These are phyloP conservation scores for Bombylius major DNA, from an alignment of 2,888 invertebrate genomes.

Conservation along the genomic window DNA sequence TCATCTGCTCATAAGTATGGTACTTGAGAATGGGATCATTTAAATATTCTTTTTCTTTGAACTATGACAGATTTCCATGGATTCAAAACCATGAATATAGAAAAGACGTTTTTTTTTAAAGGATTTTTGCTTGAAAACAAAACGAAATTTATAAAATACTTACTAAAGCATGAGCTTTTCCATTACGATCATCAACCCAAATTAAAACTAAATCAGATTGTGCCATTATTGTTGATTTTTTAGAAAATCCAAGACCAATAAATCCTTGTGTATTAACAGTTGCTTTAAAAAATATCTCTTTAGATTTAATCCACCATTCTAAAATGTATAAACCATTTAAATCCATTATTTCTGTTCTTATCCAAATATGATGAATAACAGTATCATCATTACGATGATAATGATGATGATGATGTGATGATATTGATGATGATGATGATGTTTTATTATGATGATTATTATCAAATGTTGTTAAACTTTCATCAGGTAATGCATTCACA, in stretches of 20 bases:
- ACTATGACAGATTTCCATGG: no score
- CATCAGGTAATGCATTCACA: no score
- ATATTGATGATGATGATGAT: no score
- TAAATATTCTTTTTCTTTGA: no score
- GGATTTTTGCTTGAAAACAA: no score
- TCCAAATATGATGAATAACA: constrained; percentile 27
- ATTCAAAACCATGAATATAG: no score
- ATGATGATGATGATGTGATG: no score
- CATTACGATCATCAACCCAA: constrained; percentile 63
- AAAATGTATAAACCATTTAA: constrained; percentile 37
- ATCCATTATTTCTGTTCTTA: constrained; percentile 33
- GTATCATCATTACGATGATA: background rate
- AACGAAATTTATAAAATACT: constrained; percentile 30
- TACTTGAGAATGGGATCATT: no score
- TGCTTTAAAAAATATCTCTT: constrained; percentile 66
- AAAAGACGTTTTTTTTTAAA: no score
- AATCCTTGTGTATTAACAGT: constrained; percentile 74
- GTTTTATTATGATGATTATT: background rate
- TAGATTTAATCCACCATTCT: constrained; percentile 57
- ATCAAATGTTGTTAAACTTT: background rate
- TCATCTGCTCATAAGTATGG: no score
- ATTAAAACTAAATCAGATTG: constrained; percentile 77
- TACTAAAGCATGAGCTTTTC: constrained; percentile 60
- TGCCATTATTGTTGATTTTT: constrained; percentile 58
- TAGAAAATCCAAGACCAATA: constrained; percentile 75